These are phyloP conservation scores for Eupithecia abbreviata DNA, from an alignment of 2,888 invertebrate genomes.

Conservation along the genomic window DNA sequence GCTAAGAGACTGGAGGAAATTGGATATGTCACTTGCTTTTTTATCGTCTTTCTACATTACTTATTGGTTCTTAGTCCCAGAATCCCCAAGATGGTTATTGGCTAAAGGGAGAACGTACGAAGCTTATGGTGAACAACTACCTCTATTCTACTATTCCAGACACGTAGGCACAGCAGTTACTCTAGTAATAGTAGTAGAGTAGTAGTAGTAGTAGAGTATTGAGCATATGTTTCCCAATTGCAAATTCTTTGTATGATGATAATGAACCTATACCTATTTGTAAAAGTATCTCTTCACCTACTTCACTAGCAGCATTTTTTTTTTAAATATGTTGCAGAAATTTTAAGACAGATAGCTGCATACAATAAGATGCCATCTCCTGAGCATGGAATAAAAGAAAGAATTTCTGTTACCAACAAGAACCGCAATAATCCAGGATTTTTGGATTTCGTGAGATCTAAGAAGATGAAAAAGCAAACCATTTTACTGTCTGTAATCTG, in stretches of 20 bases:
- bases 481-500: conserved; percentile 80
- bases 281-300: too few species aligned
- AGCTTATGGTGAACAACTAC: conserved; percentile 68
- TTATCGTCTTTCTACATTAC: conserved; percentile 78
- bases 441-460: conserved; percentile 74
- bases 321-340: conserved; percentile 50
- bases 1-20: conserved; percentile 85
- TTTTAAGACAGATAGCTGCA: conserved; percentile 62
- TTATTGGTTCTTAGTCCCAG: conserved; percentile 81
- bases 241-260: too few species aligned
- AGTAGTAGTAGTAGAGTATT: too few species aligned
- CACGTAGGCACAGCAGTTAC: conserved; percentile 1
- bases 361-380: conserved; percentile 58
- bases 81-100: conserved; percentile 86
- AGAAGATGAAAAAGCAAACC: conserved; percentile 79
- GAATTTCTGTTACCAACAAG: conserved; percentile 28
- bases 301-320: too few species aligned
- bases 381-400: conserved; percentile 45
- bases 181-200: too few species aligned
- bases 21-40: conserved; percentile 82
- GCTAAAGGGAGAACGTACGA: conserved; percentile 79
- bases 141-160: not conserved
- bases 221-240: too few species aligned
- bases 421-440: conserved; percentile 62
- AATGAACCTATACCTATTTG: too few species aligned